phyloP scores from a whole-genome alignment of 2,797 vertebrate genomes.

The Nannoperca australis region DNA sequence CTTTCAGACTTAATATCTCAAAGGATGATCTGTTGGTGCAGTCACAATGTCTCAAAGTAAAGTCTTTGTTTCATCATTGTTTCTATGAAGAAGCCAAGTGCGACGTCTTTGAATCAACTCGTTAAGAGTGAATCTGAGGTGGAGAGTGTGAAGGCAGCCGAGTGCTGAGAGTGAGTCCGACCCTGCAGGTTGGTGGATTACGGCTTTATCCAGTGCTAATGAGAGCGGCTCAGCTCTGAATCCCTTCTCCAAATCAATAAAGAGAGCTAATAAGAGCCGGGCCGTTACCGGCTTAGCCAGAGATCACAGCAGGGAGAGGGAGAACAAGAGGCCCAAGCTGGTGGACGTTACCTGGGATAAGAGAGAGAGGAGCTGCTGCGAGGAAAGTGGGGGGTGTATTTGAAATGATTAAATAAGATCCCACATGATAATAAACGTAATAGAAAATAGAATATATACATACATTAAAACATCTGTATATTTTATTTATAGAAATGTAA shows the following conservation, averaged over 20 bases:
- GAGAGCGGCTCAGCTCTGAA: slow-evolving; percentile 76
- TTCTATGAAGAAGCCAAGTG: slow-evolving; percentile 13
- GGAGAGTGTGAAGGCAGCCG: slow-evolving; percentile 11
- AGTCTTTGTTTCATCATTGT: slow-evolving; percentile 25
- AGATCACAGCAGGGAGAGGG: slow-evolving; percentile 67
- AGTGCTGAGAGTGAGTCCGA: slow-evolving; percentile 21
- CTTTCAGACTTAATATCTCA: background rate
- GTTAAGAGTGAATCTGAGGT: slow-evolving; percentile 35
- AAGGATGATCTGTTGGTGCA: background rate
- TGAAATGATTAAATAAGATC: background rate
- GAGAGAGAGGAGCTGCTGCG: slow-evolving; percentile 44
- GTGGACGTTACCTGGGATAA: slow-evolving; percentile 69
- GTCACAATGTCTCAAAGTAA: slow-evolving; percentile 10
- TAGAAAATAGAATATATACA: background rate
- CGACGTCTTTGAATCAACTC: slow-evolving; percentile 18
- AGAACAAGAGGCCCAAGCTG: slow-evolving; percentile 60
- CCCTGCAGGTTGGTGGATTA: slow-evolving; percentile 69
- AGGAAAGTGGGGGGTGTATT: background rate
- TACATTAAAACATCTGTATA: background rate
- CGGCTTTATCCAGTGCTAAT: slow-evolving; percentile 83
- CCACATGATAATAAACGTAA: background rate
- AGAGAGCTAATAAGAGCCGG: slow-evolving; percentile 72
- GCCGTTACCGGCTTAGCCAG: slow-evolving; percentile 67
- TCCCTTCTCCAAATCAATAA: slow-evolving; percentile 81
- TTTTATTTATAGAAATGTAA: background rate